These are phyloP conservation scores for Kryptopterus vitreolus DNA, from an alignment of 2,797 vertebrate genomes.

Conservation along the genomic window DNA sequence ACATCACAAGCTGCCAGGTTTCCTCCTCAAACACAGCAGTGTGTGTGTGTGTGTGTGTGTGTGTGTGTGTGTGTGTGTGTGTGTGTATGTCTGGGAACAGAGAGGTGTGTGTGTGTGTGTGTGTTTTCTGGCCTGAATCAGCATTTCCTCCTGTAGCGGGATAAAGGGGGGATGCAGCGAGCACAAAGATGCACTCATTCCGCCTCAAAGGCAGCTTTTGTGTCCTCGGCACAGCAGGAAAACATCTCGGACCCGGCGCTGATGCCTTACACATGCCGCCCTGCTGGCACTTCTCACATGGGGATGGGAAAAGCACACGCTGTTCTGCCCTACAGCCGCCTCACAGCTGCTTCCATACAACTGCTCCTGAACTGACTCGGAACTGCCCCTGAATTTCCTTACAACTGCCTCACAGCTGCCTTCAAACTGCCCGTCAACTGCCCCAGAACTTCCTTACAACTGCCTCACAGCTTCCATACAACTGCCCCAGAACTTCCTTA, in stretches of 20 bases:
- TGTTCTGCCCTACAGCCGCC: not conserved
- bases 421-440: no score
- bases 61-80: no score
- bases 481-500: no score
- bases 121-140: slow-evolving; percentile 4
- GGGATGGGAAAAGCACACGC: not conserved
- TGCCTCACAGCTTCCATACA: no score
- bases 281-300: slow-evolving; percentile 9
- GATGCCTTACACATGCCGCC: slow-evolving; percentile 11
- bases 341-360: not conserved
- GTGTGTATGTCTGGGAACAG: no score
- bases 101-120: not conserved
- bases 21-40: no score
- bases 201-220: slow-evolving; percentile 30
- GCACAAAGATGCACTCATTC: slow-evolving; percentile 32
- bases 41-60: no score
- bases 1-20: no score
- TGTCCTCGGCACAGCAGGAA: slow-evolving; percentile 8
- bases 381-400: no score
- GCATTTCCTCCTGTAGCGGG: slow-evolving; percentile 15
- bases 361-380: no score
- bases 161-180: not conserved
- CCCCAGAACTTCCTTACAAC: no score
- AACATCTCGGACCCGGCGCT: not conserved
- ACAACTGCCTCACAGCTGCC: no score